Evolutionary conservation across 1,140 invertebrate species (phyloP).

Genomic region (Drosophila orosa): DNA sequence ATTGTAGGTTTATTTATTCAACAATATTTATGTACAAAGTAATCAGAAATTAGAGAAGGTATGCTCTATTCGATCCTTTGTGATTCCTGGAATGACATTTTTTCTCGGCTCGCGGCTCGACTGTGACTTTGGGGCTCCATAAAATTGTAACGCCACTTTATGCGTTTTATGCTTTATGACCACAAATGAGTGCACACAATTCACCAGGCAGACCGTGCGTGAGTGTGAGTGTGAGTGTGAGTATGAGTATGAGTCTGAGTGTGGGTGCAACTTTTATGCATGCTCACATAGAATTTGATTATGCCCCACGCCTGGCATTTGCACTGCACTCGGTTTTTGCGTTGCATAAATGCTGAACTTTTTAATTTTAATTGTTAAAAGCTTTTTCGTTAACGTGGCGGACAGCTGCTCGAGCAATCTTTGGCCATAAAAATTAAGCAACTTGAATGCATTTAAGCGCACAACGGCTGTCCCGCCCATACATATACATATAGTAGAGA

Average conservation of each 20-base stretch:
- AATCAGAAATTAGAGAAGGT: conserved; percentile 1
- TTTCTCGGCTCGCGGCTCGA: conserved; percentile 46
- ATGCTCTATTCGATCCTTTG: conserved; percentile 17
- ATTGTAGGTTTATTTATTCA: too few species aligned
- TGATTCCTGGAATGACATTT: not conserved
- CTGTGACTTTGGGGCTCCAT: conserved; percentile 69
- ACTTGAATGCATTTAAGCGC: conserved; percentile 78
- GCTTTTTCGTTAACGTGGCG: conserved; percentile 69
- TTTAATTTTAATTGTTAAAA: conserved; percentile 84
- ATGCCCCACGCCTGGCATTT: conserved; percentile 71
- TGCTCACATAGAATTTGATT: conserved; percentile 76
- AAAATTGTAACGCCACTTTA: conserved; percentile 82
- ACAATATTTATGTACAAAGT: not conserved
- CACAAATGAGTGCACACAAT: conserved; percentile 78
- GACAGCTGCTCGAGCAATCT: conserved; percentile 18
- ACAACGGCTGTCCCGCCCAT: conserved; percentile 44
- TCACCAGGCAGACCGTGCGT: conserved; percentile 48
- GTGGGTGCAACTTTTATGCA: conserved; percentile 72
- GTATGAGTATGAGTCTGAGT: not conserved
- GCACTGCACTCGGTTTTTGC: conserved; percentile 44
- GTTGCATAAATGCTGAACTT: conserved; percentile 79
- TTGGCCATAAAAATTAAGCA: conserved; percentile 61
- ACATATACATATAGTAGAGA: conserved; percentile 11
- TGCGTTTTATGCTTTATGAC: conserved; percentile 83
- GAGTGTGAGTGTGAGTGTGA: not conserved